Base-by-base conservation (phyloP, 2,113 vertebrate genomes). In the Collichthys lucidus region DNA sequence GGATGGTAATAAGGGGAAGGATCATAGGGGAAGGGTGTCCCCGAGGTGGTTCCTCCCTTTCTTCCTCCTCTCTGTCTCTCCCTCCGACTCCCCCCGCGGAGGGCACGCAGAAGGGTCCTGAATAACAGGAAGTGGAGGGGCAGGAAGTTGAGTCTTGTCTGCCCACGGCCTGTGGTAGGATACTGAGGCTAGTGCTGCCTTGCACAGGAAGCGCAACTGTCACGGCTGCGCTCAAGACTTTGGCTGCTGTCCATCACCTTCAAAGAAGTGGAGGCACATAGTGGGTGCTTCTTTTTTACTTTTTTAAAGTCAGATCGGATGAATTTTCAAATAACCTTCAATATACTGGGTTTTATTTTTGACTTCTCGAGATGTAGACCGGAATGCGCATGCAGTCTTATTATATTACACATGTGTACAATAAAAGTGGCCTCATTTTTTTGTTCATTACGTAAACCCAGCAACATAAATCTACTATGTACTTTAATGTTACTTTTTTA, bases 61-160 rank as follows among this genome's bases (percentile, higher is more conserved):
- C 84, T 74, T 81, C 79, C 86, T 80, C 73, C 77, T 65, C 61
- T 76, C 62, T 72, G n/a, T 65, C 52, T 80, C 74, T 82, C 46
- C 57, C 75, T 74, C 55, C 59, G 52, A 77, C 76, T 79, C 80
- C 81, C 81, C 83, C 85, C 20, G 40, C 85, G 59, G 84, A 88
- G 89, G 84, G 87, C 88, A 93, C 74, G 83, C 79, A 85, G 85
- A 91, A 79, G 88, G 86, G 91, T 92, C 89, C 83, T 85, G 91
- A 94, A 96, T 93, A 95, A 96, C 94, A 95, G 95, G 95, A 96
- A 94, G 90, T 91, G 85, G 77, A 91, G 86, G 84, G 92, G 92
- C 94, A 95, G 94, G 94, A 95, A 95, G 93, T 93, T 85, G 90
- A 89, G 91, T 92, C 88, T 89, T 89, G 90, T 89, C 94, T 93